Evolutionary conservation across 2,113 vertebrate genomes (phyloP).

Genomic region (Paramisgurnus dabryanus): DNA sequence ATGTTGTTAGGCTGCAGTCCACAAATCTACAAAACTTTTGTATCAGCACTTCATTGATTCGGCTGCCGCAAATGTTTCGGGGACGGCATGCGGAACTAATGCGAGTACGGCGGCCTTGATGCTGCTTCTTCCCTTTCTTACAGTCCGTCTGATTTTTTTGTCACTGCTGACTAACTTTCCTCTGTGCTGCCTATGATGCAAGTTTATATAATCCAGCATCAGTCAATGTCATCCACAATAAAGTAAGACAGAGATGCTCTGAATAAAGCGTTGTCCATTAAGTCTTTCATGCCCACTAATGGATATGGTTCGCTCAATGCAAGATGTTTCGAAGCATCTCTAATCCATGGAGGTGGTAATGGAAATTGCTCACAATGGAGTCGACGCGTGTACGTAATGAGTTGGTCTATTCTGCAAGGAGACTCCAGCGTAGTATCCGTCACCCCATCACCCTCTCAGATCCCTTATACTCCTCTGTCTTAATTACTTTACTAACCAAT

Average conservation of each 20-base stretch:
- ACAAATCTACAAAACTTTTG: constrained; percentile 26
- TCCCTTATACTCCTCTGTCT: constrained; percentile 14
- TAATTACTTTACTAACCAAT: constrained; percentile 45
- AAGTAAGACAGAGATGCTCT: constrained; percentile 20
- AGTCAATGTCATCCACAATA: constrained; percentile 33
- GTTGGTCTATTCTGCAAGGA: not conserved
- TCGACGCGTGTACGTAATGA: constrained; percentile 15
- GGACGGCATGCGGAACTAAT: constrained; percentile 8
- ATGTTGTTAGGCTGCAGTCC: constrained; percentile 4
- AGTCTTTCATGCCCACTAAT: constrained; percentile 37
- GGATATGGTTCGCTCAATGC: constrained; percentile 32
- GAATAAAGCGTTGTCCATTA: constrained; percentile 40
- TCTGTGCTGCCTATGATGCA: constrained; percentile 24
- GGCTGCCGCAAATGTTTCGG: constrained; percentile 23
- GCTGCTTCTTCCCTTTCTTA: constrained; percentile 4
- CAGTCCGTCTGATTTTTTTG: constrained; percentile 27
- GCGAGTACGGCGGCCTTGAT: not conserved
- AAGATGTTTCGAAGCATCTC: constrained; percentile 36
- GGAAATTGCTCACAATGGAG: constrained; percentile 27
- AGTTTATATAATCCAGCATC: constrained; percentile 13
- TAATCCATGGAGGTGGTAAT: constrained; percentile 32
- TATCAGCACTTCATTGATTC: constrained; percentile 37
- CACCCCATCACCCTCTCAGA: not conserved
- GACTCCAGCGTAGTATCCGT: constrained; percentile 3
- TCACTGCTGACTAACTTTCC: constrained; percentile 27